Base-by-base conservation (phyloP, 2,113 vertebrate species). In the Perognathus longimembris region DNA sequence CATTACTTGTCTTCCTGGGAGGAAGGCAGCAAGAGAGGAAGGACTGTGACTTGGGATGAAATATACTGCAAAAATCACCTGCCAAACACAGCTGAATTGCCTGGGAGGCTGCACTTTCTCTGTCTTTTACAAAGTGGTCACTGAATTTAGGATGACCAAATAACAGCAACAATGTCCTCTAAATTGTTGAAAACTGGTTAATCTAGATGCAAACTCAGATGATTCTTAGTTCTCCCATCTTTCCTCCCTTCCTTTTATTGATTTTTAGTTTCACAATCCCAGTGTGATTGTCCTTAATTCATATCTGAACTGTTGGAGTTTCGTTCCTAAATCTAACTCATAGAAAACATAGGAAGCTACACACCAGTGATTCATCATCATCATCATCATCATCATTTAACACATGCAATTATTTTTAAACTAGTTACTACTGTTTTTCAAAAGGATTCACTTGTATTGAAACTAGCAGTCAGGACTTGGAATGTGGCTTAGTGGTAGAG, bases 371-470 rank as follows among this genome's bases (percentile, higher is more conserved):
- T 15, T 54, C 50, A 54, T 11, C 11, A 6, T 11, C 11, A 45
- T 45, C 6, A 45, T 45, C 11, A 6, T 45, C 11, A 54, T 77
- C 93, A 76, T 77, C 40, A 42, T 54, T 76, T 84, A 75, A 79
- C 82, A 79, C 36, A 91, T 3, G 28, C 12, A 84, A 28, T 36
- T 92, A 74, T 78, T 85, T 90, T 79, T 88, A 88, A 82, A 74
- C 32, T 61, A 79, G 36, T 74, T 63, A 7, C 64, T 45, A 67
- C 17, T 42, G 42, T 67, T 70, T 81, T 87, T 69, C 28, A 76
- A 85, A 50, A 80, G n/a, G 12, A 71, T 42, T 67, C n/a, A 76
- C 73, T 71, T 71, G 14, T 73, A 90, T 74, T 50, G 78, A 89
- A 80, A 59, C 50, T 54, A 54, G 17, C 17, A 54, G 50, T 54